phyloP scores from a whole-genome alignment of 1,140 invertebrate species.

The Zophobas atratus region DNA sequence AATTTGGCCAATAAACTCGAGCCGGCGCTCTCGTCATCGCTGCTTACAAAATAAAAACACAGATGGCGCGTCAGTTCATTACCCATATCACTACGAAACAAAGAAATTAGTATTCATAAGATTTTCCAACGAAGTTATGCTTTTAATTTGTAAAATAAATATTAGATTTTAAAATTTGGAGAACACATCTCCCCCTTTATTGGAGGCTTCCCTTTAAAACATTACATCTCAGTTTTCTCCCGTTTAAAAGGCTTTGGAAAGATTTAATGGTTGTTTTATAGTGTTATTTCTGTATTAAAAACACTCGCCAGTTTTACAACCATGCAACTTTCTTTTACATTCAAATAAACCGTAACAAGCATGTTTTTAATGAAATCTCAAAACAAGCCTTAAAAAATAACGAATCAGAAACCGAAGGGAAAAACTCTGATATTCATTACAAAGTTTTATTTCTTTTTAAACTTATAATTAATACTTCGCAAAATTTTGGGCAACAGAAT shows the following conservation, averaged over 20 bases:
- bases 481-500: conserved; percentile 14
- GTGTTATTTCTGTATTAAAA: conserved; percentile 38
- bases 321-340: conserved; percentile 30
- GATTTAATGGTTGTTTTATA: conserved; percentile 39
- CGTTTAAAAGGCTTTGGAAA: conserved; percentile 14
- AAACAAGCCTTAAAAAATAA: conserved; percentile 37
- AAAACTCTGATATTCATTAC: conserved; percentile 37
- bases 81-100: neutral
- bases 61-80: conserved; percentile 36
- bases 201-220: neutral
- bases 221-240: conserved; percentile 20
- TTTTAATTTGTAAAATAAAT: conserved; percentile 39
- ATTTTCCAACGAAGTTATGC: conserved; percentile 30
- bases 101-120: conserved; percentile 42
- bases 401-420: conserved; percentile 13
- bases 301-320: conserved; percentile 2
- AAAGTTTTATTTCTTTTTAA: conserved; percentile 39
- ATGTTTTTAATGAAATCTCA: conserved; percentile 21
- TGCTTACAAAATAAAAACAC: neutral
- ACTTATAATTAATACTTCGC: conserved; percentile 39
- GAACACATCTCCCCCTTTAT: neutral
- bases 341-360: conserved; percentile 16
- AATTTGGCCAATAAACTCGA: conserved; percentile 47
- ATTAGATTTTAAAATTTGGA: conserved; percentile 33
- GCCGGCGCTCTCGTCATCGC: conserved; percentile 20